Base-by-base conservation (phyloP, 2,888 invertebrate genomes). In the Camponotus fellah region DNA sequence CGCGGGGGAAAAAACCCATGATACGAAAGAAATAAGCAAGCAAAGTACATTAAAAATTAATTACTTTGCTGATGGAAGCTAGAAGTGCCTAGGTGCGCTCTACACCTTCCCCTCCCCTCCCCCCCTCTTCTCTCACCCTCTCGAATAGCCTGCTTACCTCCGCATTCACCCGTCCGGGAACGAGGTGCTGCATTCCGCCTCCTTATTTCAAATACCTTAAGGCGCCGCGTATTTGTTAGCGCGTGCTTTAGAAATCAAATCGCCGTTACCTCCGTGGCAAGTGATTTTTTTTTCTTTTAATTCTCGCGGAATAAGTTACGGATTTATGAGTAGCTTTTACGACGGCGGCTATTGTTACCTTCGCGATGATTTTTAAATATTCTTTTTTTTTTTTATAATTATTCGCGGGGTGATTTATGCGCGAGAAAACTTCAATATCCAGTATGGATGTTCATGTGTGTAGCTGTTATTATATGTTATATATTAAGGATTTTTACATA, bases 11-110 rank as follows among this genome's bases (percentile, higher is more conserved):
- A 92, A 92, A 92, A 92, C 91, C 92, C 92, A 92, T 93, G 94
- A 94, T 94, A 94, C 93, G 94, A 95, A 94, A 94, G 94, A 95
- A 94, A 94, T 94, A 94, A 95, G 94, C 94, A 93, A 93, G 94
- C 93, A 94, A 95, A 95, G 94, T 95, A 94, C 94, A 95, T 95
- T 95, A 94, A 95, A 95, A 95, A 95, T 95, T 95, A 95, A 95
- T 95, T 94, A 95, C 94, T 94, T 92, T 92, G 94, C 93, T 94
- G 94, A 94, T 94, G 95, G 94, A 94, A 94, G 93, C 94, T 94
- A 94, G 94, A 93, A 94, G 94, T 93, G 92, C 92, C 93, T 93
- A 93, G 79, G 93, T 88, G 86, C 89, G 86, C 90, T 84, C 77
- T 83, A 80, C 90, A 88, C 86, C 89, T 53, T 53, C n/a, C n/a